Percentiles rank a stretch among this genome's conserved stretches.
Conservation (phyloP, 2,797 vertebrate species). For the Tragopan temminckii region DNA sequence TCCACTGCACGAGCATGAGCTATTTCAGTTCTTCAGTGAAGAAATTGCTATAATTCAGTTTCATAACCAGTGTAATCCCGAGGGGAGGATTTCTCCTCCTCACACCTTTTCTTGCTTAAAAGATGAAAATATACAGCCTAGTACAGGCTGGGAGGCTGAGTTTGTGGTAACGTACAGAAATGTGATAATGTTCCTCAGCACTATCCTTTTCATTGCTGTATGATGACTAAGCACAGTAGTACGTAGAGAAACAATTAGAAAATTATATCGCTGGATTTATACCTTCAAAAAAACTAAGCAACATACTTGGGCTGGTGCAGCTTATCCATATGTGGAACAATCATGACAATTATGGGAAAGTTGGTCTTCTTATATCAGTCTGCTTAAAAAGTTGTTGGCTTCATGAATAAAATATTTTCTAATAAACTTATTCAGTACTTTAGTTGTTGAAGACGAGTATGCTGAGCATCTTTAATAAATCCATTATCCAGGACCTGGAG, state of each 20-base stretch:
- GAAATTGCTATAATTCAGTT: not conserved
- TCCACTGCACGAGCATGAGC: not conserved
- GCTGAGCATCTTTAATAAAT: not conserved
- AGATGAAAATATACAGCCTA: not conserved
- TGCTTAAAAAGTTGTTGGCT: not conserved
- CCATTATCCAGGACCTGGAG: not conserved
- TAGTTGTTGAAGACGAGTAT: not conserved
- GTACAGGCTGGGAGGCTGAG: not conserved
- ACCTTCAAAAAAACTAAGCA: not conserved
- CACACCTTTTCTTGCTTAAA: not conserved
- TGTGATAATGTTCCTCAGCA: not conserved
- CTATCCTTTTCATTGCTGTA: not conserved
- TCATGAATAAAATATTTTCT: not conserved
- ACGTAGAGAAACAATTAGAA: not conserved
- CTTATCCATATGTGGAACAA: not conserved
- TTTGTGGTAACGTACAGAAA: not conserved
- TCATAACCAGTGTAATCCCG: not conserved
- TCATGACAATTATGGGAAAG: not conserved
- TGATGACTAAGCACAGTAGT: not conserved
- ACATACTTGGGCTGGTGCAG: not conserved
- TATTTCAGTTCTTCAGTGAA: not conserved
- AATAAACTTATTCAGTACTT: not conserved
- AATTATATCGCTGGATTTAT: not conserved
- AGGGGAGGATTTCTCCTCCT: not conserved
- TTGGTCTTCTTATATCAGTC: not conserved